Evolutionary conservation across 2,113 vertebrate genomes (phyloP), one percentile per base, ranked within the genome.

Genomic region (Mastomys natalensis): DNA sequence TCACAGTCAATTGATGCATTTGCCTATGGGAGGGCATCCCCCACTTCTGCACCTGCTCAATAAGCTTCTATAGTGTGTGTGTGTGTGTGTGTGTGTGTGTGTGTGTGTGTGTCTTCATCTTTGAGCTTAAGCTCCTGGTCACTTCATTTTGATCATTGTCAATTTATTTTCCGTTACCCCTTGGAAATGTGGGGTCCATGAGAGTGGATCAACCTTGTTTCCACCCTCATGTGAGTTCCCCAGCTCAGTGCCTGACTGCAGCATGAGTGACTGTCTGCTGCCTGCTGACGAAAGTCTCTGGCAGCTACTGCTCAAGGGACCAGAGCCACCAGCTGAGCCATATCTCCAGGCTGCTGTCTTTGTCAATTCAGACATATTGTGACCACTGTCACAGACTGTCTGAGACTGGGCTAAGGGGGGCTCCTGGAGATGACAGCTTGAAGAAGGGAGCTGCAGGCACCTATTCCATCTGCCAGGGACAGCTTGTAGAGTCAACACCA

Each of bases 401-500:
- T 31, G 81, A 70, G 55, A 45, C 1, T 3, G 58, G 87, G 64
- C 95, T 88, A 34, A 1, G 70, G 85, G 80, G 84, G 78, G 74
- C 55, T 93, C 89, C 94, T 4, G 0, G 31, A 0, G 66, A 60
- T 1, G 21, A 68, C 97, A 97, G 96, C 97, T 96, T 93, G 94
- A 5, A 16, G 64, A 72, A 92, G 72, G 89, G 78, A 92, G 73
- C 92, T 0, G 15, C 43, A 72, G 85, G 95, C 64, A 72, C 96
- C 84, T 92, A 3, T 3, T 87, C 93, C 45, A 17, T 93, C 96
- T 97, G 93, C 92, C 85, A 58, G 92, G 66, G 58, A 97, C 95
- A 97, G 97, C 95, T 97, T 96, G 97, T 68, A 72, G 93, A 72
- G 94, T 91, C 94, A 91, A 90, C 84, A 89, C 93, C 4, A 7